phyloP scores from a whole-genome alignment of 1,140 invertebrate species.

The Metopolophium dirhodum region DNA sequence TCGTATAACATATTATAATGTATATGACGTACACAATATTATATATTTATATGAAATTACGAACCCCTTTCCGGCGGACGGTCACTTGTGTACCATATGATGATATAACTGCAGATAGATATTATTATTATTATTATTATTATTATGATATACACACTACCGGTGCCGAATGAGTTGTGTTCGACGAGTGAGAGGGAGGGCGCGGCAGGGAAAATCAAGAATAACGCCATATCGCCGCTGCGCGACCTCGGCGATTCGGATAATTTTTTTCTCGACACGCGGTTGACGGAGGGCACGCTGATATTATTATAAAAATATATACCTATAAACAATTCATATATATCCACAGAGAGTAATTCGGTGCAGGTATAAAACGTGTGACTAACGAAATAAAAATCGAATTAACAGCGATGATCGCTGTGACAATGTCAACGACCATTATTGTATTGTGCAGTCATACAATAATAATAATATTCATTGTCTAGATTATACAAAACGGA shows the following conservation, averaged over 20 bases:
- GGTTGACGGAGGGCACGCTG: neutral
- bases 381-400: conserved; percentile 50
- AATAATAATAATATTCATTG: neutral
- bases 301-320: neutral
- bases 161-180: neutral
- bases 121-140: neutral
- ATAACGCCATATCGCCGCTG: conserved; percentile 2
- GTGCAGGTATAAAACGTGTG: conserved; percentile 28
- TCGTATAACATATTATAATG: too few relatives aligned
- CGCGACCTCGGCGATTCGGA: conserved; percentile 19
- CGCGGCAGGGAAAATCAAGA: neutral
- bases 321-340: neutral
- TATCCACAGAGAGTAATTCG: neutral
- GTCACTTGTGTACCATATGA: neutral
- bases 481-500: neutral
- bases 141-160: neutral
- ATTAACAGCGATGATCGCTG: conserved; percentile 46
- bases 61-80: neutral
- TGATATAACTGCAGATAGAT: neutral
- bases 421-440: conserved; percentile 41
- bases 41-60: neutral
- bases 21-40: neutral
- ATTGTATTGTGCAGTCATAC: neutral
- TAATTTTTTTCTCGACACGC: neutral
- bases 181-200: neutral